Evolutionary conservation across 2,888 invertebrate genomes (phyloP).

Genomic region (Brachyopa scutellaris): DNA sequence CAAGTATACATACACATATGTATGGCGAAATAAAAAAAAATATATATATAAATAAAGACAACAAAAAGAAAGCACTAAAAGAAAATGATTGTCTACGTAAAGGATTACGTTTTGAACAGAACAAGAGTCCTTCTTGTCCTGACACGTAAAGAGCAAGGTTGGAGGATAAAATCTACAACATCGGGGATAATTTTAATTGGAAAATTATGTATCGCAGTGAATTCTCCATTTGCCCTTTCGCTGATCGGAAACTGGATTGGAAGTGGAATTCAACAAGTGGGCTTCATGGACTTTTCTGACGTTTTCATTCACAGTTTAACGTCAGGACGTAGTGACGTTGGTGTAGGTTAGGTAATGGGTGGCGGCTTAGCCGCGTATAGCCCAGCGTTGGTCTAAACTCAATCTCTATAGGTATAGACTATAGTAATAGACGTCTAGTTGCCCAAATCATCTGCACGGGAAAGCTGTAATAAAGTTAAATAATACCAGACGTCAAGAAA

Average conservation of each 20-base stretch:
- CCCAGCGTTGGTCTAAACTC: no score
- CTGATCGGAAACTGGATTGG: not conserved
- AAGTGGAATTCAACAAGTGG: slow-evolving; percentile 8
- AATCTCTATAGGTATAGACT: no score
- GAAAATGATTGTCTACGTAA: slow-evolving; percentile 51
- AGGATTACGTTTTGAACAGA: slow-evolving; percentile 55
- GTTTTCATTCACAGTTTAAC: not conserved
- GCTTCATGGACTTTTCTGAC: not conserved
- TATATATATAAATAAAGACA: no score
- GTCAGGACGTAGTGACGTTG: not conserved
- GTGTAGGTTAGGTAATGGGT: no score
- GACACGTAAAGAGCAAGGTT: slow-evolving; percentile 28
- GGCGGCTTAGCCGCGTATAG: no score
- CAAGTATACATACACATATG: slow-evolving; percentile 23
- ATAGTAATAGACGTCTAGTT: no score
- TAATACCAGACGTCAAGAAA: no score
- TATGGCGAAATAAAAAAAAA: no score
- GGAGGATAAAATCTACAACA: not conserved
- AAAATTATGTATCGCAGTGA: slow-evolving; percentile 16
- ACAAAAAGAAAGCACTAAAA: slow-evolving; percentile 36
- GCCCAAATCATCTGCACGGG: no score
- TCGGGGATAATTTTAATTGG: slow-evolving; percentile 49
- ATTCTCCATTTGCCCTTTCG: not conserved
- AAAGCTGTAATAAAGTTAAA: no score
- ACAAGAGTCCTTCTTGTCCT: slow-evolving; percentile 41